Evolutionary conservation across 2,888 invertebrate genomes (phyloP), one percentile per base, ranked within the genome.

Genomic region (Urechis unicinctus): DNA sequence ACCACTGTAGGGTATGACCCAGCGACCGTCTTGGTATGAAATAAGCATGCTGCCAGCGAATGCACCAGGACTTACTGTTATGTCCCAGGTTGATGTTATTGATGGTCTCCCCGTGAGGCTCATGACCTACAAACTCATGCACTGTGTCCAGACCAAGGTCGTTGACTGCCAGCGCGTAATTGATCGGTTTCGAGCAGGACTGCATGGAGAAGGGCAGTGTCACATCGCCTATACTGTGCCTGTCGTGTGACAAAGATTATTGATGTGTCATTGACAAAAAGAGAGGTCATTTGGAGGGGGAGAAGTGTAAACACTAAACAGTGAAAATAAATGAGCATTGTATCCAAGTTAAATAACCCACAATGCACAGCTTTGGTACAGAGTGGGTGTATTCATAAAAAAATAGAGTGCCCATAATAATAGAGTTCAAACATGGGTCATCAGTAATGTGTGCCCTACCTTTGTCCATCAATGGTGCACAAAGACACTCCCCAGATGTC

Each of bases 401-500:
- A 36, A 13, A 96, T 55, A 97, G n/a, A n/a, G n/a, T n/a, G n/a
- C n/a, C n/a, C n/a, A n/a, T n/a, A n/a, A n/a, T n/a, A n/a, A n/a
- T n/a, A n/a, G n/a, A n/a, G n/a, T n/a, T n/a, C n/a, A n/a, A n/a
- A n/a, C n/a, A n/a, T n/a, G n/a, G n/a, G n/a, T n/a, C n/a, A n/a
- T n/a, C n/a, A n/a, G n/a, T n/a, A n/a, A n/a, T n/a, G n/a, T n/a
- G n/a, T n/a, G n/a, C n/a, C n/a, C n/a, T n/a, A 80, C 74, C 81
- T 83, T 78, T 97, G 96, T 0, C 96, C 96, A 77, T 97, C 96
- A 61, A 94, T 89, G 0, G 95, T 95, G 75, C 96, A 96, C 36
- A 97, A 84, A 67, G 94, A 91, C 31, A 97, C 86, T n/a, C 92
- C 96, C 95, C 96, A 97, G 68, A 85, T 87, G 60, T 94, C 89